Conservation (phyloP, 2,797 vertebrate species). For the Pseudopleuronectes americanus region DNA sequence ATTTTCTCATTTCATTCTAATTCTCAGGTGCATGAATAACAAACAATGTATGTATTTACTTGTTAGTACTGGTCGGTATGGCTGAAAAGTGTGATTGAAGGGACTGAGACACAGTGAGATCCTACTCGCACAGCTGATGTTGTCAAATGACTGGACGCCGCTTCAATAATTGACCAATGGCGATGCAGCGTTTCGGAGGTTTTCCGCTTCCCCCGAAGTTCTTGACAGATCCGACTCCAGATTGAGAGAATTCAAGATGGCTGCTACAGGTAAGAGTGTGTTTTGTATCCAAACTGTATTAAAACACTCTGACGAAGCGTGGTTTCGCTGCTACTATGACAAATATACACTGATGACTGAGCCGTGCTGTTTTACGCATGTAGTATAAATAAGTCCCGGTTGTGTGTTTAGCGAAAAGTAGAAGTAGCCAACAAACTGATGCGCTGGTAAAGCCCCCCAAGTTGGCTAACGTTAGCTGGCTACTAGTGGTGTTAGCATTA, state of each 20-base stretch:
- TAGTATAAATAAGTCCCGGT: background rate
- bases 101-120: slow-evolving; percentile 22
- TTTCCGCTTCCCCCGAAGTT: slow-evolving; percentile 80
- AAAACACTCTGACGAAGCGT: background rate
- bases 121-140: slow-evolving; percentile 52
- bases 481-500: slow-evolving; percentile 40
- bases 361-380: background rate
- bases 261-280: slow-evolving; percentile 85
- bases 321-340: background rate
- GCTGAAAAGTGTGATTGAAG: background rate
- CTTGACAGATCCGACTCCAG: slow-evolving; percentile 85
- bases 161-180: slow-evolving; percentile 68
- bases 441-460: slow-evolving; percentile 45
- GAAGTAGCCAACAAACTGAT: slow-evolving; percentile 48
- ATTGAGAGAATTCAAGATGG: slow-evolving; percentile 87
- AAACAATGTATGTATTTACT: too few relatives aligned
- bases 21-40: too few relatives aligned
- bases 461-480: slow-evolving; percentile 68
- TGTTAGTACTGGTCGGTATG: background rate
- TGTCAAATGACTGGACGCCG: slow-evolving; percentile 70
- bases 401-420: slow-evolving; percentile 14
- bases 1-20: too few relatives aligned
- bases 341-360: too few relatives aligned
- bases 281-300: slow-evolving; percentile 58
- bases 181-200: slow-evolving; percentile 56